These are phyloP conservation scores for Apamea crenata DNA, from an alignment of 2,888 invertebrate species.

Conservation along the genomic window DNA sequence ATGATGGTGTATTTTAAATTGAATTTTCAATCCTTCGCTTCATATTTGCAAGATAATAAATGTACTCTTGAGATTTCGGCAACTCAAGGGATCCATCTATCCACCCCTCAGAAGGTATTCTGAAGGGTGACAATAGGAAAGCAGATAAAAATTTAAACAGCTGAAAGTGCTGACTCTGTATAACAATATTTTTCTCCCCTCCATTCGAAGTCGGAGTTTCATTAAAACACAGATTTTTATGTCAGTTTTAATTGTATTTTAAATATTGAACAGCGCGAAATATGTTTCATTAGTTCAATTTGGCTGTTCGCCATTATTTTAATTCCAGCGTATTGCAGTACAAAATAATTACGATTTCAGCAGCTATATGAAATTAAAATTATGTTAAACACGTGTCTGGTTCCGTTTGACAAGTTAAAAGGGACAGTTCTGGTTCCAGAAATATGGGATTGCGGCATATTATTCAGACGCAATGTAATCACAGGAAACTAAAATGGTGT, in stretches of 20 bases:
- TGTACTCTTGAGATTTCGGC: conserved; percentile 21
- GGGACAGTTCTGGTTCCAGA: neutral
- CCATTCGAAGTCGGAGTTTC: neutral
- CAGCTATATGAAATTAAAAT: conserved; percentile 15
- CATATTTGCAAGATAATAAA: conserved; percentile 37
- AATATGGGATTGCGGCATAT: neutral
- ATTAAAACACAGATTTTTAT: conserved; percentile 22
- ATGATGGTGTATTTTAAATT: conserved; percentile 29
- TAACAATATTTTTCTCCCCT: neutral
- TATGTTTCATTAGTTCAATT: conserved; percentile 57
- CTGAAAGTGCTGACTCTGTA: neutral
- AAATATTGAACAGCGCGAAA: conserved; percentile 29
- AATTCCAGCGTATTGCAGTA: conserved; percentile 28
- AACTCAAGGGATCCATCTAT: conserved; percentile 10
- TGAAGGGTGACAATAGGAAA: conserved; percentile 16
- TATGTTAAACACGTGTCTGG: conserved; percentile 6
- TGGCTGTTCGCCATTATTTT: conserved; percentile 54
- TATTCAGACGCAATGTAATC: neutral
- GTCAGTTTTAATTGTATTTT: conserved; percentile 23
- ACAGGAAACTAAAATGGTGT: neutral
- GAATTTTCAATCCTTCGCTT: conserved; percentile 34
- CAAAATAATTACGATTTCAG: conserved; percentile 48
- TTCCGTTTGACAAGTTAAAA: neutral
- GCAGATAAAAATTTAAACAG: conserved; percentile 6
- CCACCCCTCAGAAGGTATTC: conserved; percentile 7